phyloP scores from a whole-genome alignment of 2,797 vertebrate species.

The Neosilurus mollespiculum region DNA sequence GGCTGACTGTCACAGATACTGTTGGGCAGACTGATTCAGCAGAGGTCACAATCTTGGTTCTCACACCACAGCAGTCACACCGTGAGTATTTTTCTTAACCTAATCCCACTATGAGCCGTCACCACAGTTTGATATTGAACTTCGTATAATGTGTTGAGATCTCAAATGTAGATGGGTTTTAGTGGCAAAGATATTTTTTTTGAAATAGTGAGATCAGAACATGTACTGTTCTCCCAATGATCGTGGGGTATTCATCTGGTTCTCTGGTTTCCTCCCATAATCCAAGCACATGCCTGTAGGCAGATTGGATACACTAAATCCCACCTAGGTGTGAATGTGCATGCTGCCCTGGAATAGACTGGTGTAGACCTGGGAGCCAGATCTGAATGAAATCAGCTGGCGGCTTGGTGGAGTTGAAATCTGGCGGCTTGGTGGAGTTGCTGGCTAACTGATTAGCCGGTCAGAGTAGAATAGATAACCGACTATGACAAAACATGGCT shows the following conservation, averaged over 20 bases:
- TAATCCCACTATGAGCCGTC: background rate
- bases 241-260: background rate
- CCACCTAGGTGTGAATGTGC: too few relatives aligned
- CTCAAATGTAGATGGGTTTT: background rate
- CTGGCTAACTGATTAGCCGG: too few relatives aligned
- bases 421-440: too few relatives aligned
- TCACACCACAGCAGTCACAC: slow-evolving; percentile 84
- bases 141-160: background rate
- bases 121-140: background rate
- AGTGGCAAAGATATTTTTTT: background rate
- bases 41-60: slow-evolving; percentile 81
- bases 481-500: too few relatives aligned
- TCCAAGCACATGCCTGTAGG: background rate
- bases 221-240: background rate
- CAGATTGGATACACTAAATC: background rate
- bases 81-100: slow-evolving; percentile 70
- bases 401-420: too few relatives aligned
- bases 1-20: slow-evolving; percentile 76
- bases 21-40: slow-evolving; percentile 72
- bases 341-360: too few relatives aligned
- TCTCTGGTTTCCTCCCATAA: background rate
- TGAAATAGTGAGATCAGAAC: background rate
- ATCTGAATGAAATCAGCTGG: too few relatives aligned
- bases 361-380: too few relatives aligned
- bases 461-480: too few relatives aligned